Percentiles rank a stretch among this genome's conserved stretches.
Conservation (phyloP, 1,140 invertebrate species). For the Stegodyphus dumicola region DNA sequence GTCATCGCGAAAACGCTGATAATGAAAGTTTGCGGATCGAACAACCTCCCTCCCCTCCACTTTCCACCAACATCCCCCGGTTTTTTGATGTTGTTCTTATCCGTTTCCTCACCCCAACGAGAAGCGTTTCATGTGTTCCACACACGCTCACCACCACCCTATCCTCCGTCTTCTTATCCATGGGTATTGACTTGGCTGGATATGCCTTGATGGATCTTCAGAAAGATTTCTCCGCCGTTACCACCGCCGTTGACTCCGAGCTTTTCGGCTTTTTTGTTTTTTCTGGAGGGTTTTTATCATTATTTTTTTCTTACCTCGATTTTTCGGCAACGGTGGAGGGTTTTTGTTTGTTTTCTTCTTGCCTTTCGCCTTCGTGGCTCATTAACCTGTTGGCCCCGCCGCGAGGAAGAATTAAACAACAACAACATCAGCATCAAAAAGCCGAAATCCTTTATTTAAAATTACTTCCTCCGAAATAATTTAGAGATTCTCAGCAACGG, state of each 20-base stretch:
- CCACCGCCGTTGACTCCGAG: slow-evolving; percentile 32
- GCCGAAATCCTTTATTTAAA: slow-evolving; percentile 23
- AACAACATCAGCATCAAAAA: not conserved
- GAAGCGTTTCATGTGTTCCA: not conserved
- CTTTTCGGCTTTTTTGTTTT: not conserved
- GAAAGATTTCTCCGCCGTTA: slow-evolving; percentile 29
- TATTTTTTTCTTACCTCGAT: slow-evolving; percentile 2
- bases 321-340: not conserved
- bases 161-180: slow-evolving; percentile 37
- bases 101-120: slow-evolving; percentile 33
- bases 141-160: not conserved
- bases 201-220: slow-evolving; percentile 50
- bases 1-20: slow-evolving; percentile 59
- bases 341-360: not conserved
- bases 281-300: not conserved
- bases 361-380: slow-evolving; percentile 35
- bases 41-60: slow-evolving; percentile 14
- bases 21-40: slow-evolving; percentile 59
- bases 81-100: slow-evolving; percentile 57
- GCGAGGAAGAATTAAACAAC: slow-evolving; percentile 23
- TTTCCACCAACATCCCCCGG: not conserved
- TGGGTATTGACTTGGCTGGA: slow-evolving; percentile 53
- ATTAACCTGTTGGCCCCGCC: slow-evolving; percentile 55
- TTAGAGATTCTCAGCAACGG: slow-evolving; percentile 41
- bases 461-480: slow-evolving; percentile 49